Percentiles rank a stretch among this genome's conserved stretches.
Conservation (phyloP, 1,140 invertebrate species). For the Leptinotarsa undecemlineata region DNA sequence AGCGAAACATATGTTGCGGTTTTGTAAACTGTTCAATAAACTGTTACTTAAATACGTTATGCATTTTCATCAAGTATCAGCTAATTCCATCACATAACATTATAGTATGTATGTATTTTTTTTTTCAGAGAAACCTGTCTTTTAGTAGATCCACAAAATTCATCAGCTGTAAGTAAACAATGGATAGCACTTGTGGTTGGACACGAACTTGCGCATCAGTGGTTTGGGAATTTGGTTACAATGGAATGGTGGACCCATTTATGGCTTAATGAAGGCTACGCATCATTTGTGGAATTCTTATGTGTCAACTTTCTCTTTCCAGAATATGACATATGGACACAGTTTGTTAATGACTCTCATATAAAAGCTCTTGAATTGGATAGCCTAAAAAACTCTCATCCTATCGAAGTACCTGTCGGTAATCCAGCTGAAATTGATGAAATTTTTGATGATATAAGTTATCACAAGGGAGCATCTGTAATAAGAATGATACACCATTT, state of each 20-base stretch:
- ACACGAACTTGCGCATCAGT: slow-evolving; percentile 88
- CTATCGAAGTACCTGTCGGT: slow-evolving; percentile 86
- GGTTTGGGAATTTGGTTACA: slow-evolving; percentile 89
- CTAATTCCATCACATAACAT: too few relatives aligned
- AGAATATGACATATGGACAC: slow-evolving; percentile 92
- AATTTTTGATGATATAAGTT: slow-evolving; percentile 95
- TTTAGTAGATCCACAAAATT: slow-evolving; percentile 82
- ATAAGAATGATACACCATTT: slow-evolving; percentile 97
- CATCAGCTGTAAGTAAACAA: slow-evolving; percentile 81
- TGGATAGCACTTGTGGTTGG: slow-evolving; percentile 85
- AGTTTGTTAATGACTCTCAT: slow-evolving; percentile 85
- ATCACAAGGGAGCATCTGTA: slow-evolving; percentile 90
- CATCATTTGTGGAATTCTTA: slow-evolving; percentile 85
- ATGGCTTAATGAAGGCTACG: slow-evolving; percentile 94
- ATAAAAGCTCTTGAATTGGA: slow-evolving; percentile 85
- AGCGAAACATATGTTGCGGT: too few relatives aligned
- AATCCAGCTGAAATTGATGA: slow-evolving; percentile 92
- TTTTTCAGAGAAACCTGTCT: slow-evolving; percentile 78
- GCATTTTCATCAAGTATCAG: too few relatives aligned
- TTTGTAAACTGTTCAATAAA: too few relatives aligned
- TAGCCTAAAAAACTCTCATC: slow-evolving; percentile 86
- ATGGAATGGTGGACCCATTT: slow-evolving; percentile 89
- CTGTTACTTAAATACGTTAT: too few relatives aligned
- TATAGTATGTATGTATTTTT: slow-evolving; percentile 8
- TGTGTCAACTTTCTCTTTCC: slow-evolving; percentile 88